Evolutionary conservation across 2,888 invertebrate species (phyloP).

Genomic region (Eristalis tenax): DNA sequence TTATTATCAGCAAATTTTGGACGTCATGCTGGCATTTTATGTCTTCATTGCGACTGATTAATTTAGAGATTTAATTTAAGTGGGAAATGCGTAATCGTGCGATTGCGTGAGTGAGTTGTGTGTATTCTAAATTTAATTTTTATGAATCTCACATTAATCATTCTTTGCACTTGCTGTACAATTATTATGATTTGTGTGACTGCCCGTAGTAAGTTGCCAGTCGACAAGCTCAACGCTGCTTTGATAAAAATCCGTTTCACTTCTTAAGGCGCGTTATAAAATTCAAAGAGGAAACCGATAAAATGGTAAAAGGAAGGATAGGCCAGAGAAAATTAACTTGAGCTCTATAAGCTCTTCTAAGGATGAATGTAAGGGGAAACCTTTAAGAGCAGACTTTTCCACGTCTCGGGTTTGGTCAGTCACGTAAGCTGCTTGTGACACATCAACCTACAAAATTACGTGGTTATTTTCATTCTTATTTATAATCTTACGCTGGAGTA

Average conservation of each 20-base stretch:
- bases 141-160: background rate
- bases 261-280: too few species aligned
- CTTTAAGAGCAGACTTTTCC: too few species aligned
- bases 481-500: too few species aligned
- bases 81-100: background rate
- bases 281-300: too few species aligned
- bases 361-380: too few species aligned
- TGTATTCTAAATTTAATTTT: background rate
- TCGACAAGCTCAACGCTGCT: background rate
- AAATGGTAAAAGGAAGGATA: too few species aligned
- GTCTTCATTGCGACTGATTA: background rate
- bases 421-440: too few species aligned
- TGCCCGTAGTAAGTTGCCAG: background rate
- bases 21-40: background rate
- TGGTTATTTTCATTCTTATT: too few species aligned
- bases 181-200: background rate
- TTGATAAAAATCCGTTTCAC: background rate
- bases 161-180: background rate
- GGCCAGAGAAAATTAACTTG: too few species aligned
- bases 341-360: too few species aligned
- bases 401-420: too few species aligned
- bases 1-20: background rate
- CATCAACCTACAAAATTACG: too few species aligned
- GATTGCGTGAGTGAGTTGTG: background rate
- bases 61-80: background rate